phyloP scores from a whole-genome alignment of 2,113 vertebrate genomes.

The Syngnathus floridae region DNA sequence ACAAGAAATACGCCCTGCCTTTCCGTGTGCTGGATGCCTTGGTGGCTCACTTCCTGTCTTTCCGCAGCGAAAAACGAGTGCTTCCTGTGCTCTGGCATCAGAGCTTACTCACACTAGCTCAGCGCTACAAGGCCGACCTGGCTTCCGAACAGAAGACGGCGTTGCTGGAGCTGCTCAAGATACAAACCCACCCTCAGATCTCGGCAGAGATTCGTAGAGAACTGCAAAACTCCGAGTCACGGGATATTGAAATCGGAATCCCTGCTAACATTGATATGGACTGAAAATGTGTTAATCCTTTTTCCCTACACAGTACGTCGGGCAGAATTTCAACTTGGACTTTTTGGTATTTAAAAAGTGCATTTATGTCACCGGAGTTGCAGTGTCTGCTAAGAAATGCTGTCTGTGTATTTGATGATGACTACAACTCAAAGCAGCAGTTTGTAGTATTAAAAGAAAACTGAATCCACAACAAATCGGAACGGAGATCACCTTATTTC shows the following conservation, averaged over 20 bases:
- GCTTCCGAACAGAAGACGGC: slow-evolving; percentile 86
- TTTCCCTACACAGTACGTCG: background rate
- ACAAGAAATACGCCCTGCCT: slow-evolving; percentile 96
- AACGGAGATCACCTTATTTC: background rate
- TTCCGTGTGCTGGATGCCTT: slow-evolving; percentile 96
- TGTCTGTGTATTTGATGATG: slow-evolving; percentile 12
- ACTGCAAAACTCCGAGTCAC: slow-evolving; percentile 75
- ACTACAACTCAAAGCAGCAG: slow-evolving; percentile 17
- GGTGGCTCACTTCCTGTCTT: slow-evolving; percentile 90
- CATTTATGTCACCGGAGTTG: slow-evolving; percentile 2
- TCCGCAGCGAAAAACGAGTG: slow-evolving; percentile 77
- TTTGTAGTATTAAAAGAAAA: slow-evolving; percentile 34
- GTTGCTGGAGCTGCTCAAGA: slow-evolving; percentile 84
- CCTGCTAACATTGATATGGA: slow-evolving; percentile 66
- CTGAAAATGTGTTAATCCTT: slow-evolving; percentile 35
- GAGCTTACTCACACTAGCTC: slow-evolving; percentile 83
- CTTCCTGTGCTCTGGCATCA: slow-evolving; percentile 98
- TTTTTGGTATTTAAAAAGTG: slow-evolving; percentile 7
- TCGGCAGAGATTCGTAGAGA: slow-evolving; percentile 84
- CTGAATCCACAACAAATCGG: slow-evolving; percentile 3
- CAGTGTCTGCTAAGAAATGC: background rate
- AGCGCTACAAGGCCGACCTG: slow-evolving; percentile 95
- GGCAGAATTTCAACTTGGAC: background rate
- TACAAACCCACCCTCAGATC: slow-evolving; percentile 80
- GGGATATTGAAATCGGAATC: slow-evolving; percentile 78